Conservation (phyloP, 2,888 invertebrate species). For the Acronicta alni region DNA sequence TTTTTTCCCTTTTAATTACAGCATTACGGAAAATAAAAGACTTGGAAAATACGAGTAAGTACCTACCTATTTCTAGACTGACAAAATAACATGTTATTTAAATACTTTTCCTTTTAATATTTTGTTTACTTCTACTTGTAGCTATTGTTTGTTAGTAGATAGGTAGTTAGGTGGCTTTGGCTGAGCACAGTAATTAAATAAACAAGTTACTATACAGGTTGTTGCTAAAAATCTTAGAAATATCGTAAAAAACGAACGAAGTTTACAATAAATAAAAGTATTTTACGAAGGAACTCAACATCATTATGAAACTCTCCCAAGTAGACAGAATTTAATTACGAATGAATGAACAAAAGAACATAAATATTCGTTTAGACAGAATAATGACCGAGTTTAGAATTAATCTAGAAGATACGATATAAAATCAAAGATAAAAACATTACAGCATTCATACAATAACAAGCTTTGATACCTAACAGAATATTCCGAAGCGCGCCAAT, state of each 20-base stretch:
- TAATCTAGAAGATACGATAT: constrained; percentile 8
- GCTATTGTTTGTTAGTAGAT: background rate
- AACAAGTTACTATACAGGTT: background rate
- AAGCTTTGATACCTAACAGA: constrained; percentile 21
- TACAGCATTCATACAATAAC: constrained; percentile 32
- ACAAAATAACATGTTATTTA: constrained; percentile 1
- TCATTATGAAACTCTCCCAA: background rate
- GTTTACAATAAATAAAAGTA: background rate
- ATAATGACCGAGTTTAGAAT: too few species aligned
- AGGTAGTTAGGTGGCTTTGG: background rate
- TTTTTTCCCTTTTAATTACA: constrained; percentile 23
- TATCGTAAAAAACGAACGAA: too few species aligned
- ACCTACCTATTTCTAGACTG: constrained; percentile 2
- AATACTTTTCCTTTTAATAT: constrained; percentile 21
- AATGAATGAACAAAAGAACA: too few species aligned
- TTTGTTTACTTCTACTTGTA: constrained; percentile 8
- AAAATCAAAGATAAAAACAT: constrained; percentile 26
- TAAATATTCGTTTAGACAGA: too few species aligned
- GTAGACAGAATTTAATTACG: too few species aligned
- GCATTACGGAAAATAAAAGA: constrained; percentile 16
- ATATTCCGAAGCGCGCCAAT: constrained; percentile 30
- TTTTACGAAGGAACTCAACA: constrained; percentile 14
- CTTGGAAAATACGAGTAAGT: constrained; percentile 21
- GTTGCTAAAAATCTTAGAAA: too few species aligned
- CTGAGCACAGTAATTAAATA: background rate